Conservation (phyloP, 2,888 invertebrate genomes). For the Nymphalis urticae region DNA sequence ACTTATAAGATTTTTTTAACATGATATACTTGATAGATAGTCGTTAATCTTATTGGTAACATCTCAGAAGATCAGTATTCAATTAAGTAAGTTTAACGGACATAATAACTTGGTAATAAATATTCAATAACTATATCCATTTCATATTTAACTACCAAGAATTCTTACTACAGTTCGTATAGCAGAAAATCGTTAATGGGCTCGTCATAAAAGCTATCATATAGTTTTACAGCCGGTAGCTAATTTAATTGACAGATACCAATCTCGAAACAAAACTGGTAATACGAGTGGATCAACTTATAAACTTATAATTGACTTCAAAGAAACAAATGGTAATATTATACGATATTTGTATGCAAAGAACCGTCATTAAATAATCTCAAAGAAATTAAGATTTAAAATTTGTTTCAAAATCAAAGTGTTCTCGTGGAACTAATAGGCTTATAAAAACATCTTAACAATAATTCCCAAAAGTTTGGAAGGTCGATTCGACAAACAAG, state of each 20-base stretch:
- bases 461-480: too few species aligned
- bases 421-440: too few species aligned
- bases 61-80: neutral
- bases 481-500: too few species aligned
- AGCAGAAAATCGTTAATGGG: constrained; percentile 28
- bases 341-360: neutral
- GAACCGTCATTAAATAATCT: too few species aligned
- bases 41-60: neutral
- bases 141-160: constrained; percentile 5
- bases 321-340: constrained; percentile 1
- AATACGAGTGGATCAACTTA: constrained; percentile 13
- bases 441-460: too few species aligned
- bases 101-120: constrained; percentile 9
- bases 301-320: constrained; percentile 12
- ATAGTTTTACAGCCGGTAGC: constrained; percentile 39
- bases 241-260: constrained; percentile 38
- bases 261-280: constrained; percentile 33
- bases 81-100: constrained; percentile 5
- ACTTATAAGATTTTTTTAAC: too few species aligned
- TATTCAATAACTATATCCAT: constrained; percentile 13
- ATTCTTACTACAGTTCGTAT: constrained; percentile 15
- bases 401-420: too few species aligned
- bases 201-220: constrained; percentile 31
- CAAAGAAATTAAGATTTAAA: too few species aligned
- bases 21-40: neutral